Base-by-base conservation (phyloP, 2,888 invertebrate species). In the Epistrophe grossulariae region DNA sequence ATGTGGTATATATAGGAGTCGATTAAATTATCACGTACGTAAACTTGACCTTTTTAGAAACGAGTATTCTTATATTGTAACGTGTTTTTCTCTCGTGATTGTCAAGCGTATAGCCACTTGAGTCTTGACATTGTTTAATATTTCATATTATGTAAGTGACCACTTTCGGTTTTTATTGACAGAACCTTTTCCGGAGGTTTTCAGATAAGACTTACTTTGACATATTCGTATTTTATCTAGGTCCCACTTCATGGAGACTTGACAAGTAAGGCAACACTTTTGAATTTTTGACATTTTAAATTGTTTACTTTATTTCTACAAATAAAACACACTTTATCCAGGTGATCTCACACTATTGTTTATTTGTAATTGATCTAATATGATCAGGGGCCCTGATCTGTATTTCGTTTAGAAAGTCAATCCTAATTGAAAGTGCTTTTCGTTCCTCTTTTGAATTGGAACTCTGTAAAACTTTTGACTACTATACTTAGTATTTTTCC, bases 41-140 rank as follows among this genome's bases (percentile, higher is more conserved):
- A 38, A 66, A 48, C 66, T 79, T 79, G 79, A 73, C 64, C 57
- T 79, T 79, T 66, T 24, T 17, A 17, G 7, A 66, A 10, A 57
- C 31, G 57, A 10, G 31, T 17, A 0, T 17, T 28, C n/a, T n/a
- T n/a, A n/a, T 19, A 45, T 31, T 59, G 52, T 48, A 38, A 31
- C 45, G 43, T 43, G 43, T 28, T 17, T 10, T 50, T 52, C 13
- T 40, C 17, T 45, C 45, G 43, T 66, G 55, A 57, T 35, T 40
- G n/a, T n/a, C 40, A 17, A n/a, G 15, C 15, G 19, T 71, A n/a
- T n/a, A 15, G 28, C 17, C 4, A n/a, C 11, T 48, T 70, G 48
- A 57, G 28, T 9, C 38, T 48, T 59, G 28, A 55, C 35, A 31
- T 57, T 74, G 40, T 28, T 72, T 71, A 35, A 24, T 48, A 38